Base-by-base conservation (phyloP, 2,113 vertebrate genomes). In the Ardeotis arabs region DNA sequence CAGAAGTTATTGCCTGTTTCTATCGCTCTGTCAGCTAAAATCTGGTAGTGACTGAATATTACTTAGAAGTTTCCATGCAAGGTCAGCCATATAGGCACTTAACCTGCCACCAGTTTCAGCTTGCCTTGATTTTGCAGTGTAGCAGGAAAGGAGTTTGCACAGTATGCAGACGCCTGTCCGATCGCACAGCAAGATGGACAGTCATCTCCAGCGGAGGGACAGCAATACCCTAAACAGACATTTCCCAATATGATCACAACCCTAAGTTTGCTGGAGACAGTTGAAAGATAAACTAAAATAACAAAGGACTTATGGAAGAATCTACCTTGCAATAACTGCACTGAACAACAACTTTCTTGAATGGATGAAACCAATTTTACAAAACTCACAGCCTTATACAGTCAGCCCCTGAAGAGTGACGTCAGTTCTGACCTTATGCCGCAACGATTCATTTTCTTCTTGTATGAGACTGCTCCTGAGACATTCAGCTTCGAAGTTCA, bases 401-500 rank as follows among this genome's bases (percentile, higher is more conserved):
- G 55, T 47, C 84, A 92, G 82, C 37, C 68, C 31, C 41, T 62
- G 73, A 62, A 62, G 37, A 80, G 67, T 3, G 39, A 94, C n/a
- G 66, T 90, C 74, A 41, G 55, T 59, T 94, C 98, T 97, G 86
- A 99, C 99, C 99, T 98, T 97, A 90, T 99, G 99, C 25, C 99
- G 98, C 74, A 99, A 97, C 4, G 97, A 98, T 85, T 99, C 99
- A 14, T 99, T 99, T 97, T 99, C 99, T 82, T 99, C 99, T 44
- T 98, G 98, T 53, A 99, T 67, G 52, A 97, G 93, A 49, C 90
- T 98, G 85, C 94, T 99, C 94, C 98, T 98, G 97, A 99, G 99
- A 81, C 99, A 99, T 88, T 99, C 99, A 3, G 98, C 97, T 81
- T 99, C 99, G 14, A 99, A 99, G 95, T 98, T 99, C 96, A 99